Evolutionary conservation across 2,113 vertebrate genomes (phyloP).

Genomic region (Petroica traversi): DNA sequence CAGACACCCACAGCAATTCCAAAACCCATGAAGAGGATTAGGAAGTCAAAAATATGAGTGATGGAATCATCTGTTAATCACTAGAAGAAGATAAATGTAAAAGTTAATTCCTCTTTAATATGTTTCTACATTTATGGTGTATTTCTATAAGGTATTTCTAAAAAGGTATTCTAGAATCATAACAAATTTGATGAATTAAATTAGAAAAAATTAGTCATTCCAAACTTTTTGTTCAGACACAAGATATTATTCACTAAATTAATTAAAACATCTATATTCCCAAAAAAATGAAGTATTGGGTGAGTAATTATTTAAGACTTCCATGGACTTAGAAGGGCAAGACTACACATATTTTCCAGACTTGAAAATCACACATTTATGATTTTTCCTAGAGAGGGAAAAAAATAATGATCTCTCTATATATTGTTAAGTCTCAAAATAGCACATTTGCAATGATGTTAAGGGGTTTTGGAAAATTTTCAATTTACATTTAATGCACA

Average conservation of each 20-base stretch:
- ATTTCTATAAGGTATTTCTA: neutral
- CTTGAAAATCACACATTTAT: neutral
- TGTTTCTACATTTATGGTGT: neutral
- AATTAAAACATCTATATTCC: neutral
- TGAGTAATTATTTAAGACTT: neutral
- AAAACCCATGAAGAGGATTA: neutral
- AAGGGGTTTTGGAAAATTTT: neutral
- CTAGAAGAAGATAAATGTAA: neutral
- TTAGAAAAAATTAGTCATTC: neutral
- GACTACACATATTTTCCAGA: neutral
- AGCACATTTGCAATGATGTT: neutral
- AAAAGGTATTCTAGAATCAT: neutral
- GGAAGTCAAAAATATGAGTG: neutral
- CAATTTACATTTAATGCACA: neutral
- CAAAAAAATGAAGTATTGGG: neutral
- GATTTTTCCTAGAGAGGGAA: neutral
- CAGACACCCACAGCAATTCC: neutral
- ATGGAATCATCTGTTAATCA: neutral
- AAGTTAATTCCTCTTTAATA: neutral
- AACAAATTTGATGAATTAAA: neutral
- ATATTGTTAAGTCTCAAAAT: neutral
- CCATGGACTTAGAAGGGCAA: neutral
- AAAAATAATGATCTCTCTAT: neutral
- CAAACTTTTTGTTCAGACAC: neutral
- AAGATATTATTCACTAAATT: neutral